Evolutionary conservation across 2,888 invertebrate genomes (phyloP).

Genomic region (Ischnura elegans): DNA sequence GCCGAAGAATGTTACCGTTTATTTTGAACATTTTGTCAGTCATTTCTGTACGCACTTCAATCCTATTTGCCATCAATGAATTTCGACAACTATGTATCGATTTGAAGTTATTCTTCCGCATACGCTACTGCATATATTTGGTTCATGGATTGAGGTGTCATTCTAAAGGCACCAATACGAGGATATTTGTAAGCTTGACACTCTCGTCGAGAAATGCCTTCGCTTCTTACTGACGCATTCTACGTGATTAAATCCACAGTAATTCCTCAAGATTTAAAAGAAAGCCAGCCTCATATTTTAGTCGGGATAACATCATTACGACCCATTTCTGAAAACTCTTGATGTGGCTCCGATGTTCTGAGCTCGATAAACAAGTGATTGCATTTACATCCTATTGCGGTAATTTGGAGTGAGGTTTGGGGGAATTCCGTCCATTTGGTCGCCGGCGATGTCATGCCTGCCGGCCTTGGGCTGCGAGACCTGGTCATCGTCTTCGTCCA

Average conservation of each 20-base stretch:
- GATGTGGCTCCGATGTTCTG: not conserved
- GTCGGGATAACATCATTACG: not conserved
- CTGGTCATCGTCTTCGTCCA: not conserved
- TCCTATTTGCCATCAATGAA: no score
- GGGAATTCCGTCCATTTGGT: slow-evolving; percentile 27
- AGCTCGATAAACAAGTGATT: slow-evolving; percentile 37
- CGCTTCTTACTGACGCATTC: not conserved
- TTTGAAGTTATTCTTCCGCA: no score
- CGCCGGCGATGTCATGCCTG: not conserved
- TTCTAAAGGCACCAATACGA: no score
- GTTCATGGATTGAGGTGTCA: no score
- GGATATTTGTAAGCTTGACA: no score
- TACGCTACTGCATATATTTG: no score
- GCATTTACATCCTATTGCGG: slow-evolving; percentile 19
- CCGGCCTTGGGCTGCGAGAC: not conserved
- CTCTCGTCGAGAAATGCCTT: no score
- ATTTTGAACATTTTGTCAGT: no score
- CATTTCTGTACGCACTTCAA: no score
- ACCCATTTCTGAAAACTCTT: not conserved
- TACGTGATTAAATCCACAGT: not conserved
- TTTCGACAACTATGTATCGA: no score
- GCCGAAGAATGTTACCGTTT: no score
- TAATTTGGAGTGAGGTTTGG: slow-evolving; percentile 1
- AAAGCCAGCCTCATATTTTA: not conserved
- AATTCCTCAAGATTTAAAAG: not conserved